phyloP scores from a whole-genome alignment of 2,888 invertebrate species.

The Bombylius discolor region DNA sequence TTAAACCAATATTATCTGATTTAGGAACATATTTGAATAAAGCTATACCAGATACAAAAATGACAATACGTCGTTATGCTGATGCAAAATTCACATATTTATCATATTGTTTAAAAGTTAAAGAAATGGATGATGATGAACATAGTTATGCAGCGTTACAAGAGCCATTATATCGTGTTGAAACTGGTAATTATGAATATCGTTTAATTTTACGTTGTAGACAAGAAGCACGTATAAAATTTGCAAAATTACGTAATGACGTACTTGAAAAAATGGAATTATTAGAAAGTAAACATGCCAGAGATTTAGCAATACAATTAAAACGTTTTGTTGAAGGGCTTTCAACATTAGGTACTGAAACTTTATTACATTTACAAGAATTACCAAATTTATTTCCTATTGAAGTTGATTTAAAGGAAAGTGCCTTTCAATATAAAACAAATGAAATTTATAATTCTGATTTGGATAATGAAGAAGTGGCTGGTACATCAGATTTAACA shows the following conservation, averaged over 20 bases:
- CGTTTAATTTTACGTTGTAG: constrained; percentile 89
- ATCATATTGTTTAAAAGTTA: constrained; percentile 97
- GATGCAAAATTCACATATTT: constrained; percentile 99
- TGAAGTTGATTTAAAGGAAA: constrained; percentile 85
- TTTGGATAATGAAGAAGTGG: background rate
- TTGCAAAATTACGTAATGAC: constrained; percentile 73
- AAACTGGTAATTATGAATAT: constrained; percentile 99
- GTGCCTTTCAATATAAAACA: constrained; percentile 85
- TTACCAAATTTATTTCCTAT: constrained; percentile 77
- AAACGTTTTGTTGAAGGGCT: constrained; percentile 75
- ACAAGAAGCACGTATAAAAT: constrained; percentile 79
- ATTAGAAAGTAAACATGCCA: constrained; percentile 95
- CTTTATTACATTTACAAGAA: constrained; percentile 61
- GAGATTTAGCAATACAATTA: constrained; percentile 80
- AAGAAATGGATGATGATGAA: constrained; percentile 99
- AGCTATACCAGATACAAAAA: constrained; percentile 94
- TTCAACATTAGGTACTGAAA: constrained; percentile 54
- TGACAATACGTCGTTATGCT: constrained; percentile 95
- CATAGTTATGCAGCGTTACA: constrained; percentile 84
- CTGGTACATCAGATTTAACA: background rate
- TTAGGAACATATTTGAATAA: constrained; percentile 94
- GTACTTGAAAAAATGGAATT: constrained; percentile 95
- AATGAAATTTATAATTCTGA: constrained; percentile 30
- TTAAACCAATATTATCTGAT: constrained; percentile 88
- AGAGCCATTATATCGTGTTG: constrained; percentile 93